These are phyloP conservation scores for Chaetodon auriga DNA, from an alignment of 2,113 vertebrate genomes.

Conservation along the genomic window DNA sequence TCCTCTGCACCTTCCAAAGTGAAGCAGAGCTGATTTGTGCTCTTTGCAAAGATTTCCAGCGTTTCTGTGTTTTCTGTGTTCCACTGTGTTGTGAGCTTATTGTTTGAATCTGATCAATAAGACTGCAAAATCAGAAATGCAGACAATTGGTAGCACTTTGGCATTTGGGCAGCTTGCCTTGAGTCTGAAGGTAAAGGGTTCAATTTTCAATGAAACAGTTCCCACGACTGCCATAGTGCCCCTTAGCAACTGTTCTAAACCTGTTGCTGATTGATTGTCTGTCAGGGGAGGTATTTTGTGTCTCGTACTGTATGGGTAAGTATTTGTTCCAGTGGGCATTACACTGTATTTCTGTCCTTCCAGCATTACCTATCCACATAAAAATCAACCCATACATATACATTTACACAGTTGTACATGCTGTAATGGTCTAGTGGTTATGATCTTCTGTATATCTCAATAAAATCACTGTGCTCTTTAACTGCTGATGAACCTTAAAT, in stretches of 20 bases:
- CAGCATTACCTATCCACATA: conserved; percentile 16
- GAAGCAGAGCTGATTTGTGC: neutral
- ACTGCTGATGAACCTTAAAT: conserved; percentile 78
- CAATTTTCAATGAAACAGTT: neutral
- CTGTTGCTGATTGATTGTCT: too few species aligned
- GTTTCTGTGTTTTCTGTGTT: neutral
- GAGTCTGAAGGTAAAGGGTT: neutral
- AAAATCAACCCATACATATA: conserved; percentile 26
- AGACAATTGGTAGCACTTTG: neutral
- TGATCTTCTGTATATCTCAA: conserved; percentile 57
- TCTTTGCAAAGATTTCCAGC: neutral
- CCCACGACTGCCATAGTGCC: neutral
- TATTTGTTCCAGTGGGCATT: neutral
- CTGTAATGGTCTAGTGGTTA: conserved; percentile 47
- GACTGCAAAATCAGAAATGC: neutral
- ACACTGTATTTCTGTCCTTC: neutral
- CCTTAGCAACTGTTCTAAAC: neutral
- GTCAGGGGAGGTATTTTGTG: too few species aligned
- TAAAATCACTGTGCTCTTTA: conserved; percentile 64
- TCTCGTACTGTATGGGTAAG: neutral
- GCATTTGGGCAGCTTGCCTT: neutral
- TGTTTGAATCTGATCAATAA: neutral
- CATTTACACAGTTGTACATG: conserved; percentile 47
- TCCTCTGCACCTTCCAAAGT: conserved; percentile 35
- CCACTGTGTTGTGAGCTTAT: neutral